Percentiles rank a stretch among this genome's conserved stretches.
Evolutionary conservation across 2,113 vertebrate species (phyloP).

Genomic region (Thalassarche chlororhynchos): DNA sequence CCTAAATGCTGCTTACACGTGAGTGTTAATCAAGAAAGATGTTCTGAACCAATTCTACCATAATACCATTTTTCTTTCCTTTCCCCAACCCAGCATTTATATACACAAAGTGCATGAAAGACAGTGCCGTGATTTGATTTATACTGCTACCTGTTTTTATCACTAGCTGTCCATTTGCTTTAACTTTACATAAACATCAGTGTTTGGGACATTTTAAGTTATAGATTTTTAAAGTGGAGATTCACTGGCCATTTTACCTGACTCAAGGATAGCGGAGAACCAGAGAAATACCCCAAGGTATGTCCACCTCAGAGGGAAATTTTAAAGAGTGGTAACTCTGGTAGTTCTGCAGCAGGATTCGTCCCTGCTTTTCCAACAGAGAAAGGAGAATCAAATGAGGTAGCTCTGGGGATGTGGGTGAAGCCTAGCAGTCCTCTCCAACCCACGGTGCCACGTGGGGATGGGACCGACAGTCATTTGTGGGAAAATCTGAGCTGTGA

Average conservation of each 20-base stretch:
- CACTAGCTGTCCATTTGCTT: background rate
- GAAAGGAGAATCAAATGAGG: background rate
- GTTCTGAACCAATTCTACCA: background rate
- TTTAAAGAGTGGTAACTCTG: background rate
- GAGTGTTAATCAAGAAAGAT: background rate
- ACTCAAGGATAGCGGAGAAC: background rate
- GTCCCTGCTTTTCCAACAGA: background rate
- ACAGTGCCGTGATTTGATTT: background rate
- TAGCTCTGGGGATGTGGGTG: background rate
- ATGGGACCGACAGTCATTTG: background rate
- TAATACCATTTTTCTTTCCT: background rate
- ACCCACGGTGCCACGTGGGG: rapidly evolving
- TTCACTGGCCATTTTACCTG: background rate
- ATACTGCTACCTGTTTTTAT: background rate
- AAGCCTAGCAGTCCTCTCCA: background rate
- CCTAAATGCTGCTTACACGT: background rate
- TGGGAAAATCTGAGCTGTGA: background rate
- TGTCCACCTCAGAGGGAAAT: background rate
- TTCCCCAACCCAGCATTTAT: background rate
- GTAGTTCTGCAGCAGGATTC: background rate
- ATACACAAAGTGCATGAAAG: background rate
- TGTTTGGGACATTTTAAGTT: background rate
- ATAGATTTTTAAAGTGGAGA: background rate
- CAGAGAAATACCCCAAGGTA: background rate
- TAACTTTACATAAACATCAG: background rate